Conservation (phyloP, 2,888 invertebrate species). For the Heteromurus nitidus region DNA sequence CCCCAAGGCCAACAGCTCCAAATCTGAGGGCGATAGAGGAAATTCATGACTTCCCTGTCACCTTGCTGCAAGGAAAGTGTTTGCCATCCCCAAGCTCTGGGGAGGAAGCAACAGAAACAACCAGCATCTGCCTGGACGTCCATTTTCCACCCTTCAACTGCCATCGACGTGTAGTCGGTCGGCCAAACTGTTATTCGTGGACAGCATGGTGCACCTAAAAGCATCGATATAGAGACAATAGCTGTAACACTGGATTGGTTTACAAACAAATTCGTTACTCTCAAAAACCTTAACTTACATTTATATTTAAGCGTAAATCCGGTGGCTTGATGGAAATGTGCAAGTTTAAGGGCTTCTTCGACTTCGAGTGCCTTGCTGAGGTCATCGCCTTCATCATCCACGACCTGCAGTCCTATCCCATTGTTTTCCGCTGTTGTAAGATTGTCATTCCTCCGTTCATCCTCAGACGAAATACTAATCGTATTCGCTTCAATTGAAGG, state of each 20-base stretch:
- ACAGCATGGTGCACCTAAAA: slow-evolving; percentile 6
- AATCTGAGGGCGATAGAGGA: slow-evolving; percentile 27
- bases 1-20: slow-evolving; percentile 1
- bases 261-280: background rate
- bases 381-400: too few relatives aligned
- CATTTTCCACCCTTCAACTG: slow-evolving; percentile 4
- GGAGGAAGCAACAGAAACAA: slow-evolving; percentile 34
- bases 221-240: background rate
- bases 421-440: too few relatives aligned
- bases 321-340: background rate
- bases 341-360: background rate
- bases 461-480: too few relatives aligned
- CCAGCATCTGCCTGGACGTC: background rate
- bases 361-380: too few relatives aligned
- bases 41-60: slow-evolving; percentile 13
- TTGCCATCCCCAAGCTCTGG: slow-evolving; percentile 6
- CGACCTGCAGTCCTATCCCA: too few relatives aligned
- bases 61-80: background rate
- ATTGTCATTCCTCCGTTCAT: too few relatives aligned
- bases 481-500: too few relatives aligned
- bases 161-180: background rate
- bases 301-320: slow-evolving; percentile 5
- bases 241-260: background rate
- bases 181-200: slow-evolving; percentile 6
- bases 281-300: background rate